Percentiles rank a stretch among this genome's conserved stretches.
Evolutionary conservation across 1,140 invertebrate species (phyloP).

Genomic region (Microplitis mediator): DNA sequence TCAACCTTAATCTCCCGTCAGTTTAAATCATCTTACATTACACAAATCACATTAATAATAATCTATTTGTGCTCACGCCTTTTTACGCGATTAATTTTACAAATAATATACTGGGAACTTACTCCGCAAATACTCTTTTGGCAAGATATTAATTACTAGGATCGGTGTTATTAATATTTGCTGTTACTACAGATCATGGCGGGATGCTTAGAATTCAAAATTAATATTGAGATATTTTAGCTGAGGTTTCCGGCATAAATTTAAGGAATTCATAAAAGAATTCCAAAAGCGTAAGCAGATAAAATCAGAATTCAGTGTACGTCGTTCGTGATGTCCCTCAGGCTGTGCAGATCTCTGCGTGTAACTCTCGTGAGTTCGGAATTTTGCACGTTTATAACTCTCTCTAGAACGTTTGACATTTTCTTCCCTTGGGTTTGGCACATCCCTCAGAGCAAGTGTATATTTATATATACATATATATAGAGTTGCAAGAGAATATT

Average conservation of each 20-base stretch:
- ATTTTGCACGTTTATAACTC: slow-evolving; percentile 18
- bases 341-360: not conserved
- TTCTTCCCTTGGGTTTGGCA: slow-evolving; percentile 1
- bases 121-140: too few species aligned
- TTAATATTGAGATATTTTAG: not conserved
- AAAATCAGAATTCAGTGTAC: slow-evolving; percentile 6
- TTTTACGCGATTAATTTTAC: too few species aligned
- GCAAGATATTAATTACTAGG: too few species aligned
- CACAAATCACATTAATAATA: not conserved
- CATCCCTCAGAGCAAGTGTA: not conserved
- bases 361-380: slow-evolving; percentile 4
- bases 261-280: slow-evolving; percentile 9
- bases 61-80: not conserved
- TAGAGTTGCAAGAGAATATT: not conserved
- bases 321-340: slow-evolving; percentile 10
- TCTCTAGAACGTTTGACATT: slow-evolving; percentile 16
- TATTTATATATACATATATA: not conserved
- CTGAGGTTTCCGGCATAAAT: not conserved
- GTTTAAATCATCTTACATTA: slow-evolving; percentile 42
- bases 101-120: too few species aligned
- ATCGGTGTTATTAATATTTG: too few species aligned
- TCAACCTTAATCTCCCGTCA: slow-evolving; percentile 45
- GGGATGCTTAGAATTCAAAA: too few species aligned
- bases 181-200: not conserved
- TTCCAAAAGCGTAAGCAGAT: not conserved